Evolutionary conservation across 2,888 invertebrate species (phyloP), one percentile per base, ranked within the genome.

Genomic region (Diloba caeruleocephala): DNA sequence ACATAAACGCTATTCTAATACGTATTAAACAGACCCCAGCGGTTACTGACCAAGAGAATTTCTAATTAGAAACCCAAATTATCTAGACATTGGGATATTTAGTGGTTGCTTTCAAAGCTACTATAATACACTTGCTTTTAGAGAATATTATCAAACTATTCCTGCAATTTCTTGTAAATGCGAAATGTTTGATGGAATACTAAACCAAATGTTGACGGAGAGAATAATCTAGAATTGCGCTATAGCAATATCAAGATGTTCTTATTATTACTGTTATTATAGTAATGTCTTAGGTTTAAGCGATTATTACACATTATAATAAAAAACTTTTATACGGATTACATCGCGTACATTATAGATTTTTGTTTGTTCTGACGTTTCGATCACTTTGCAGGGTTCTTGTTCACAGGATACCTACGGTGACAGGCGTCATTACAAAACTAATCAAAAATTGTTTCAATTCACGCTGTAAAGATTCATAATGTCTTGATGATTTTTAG

Each of bases 41-140:
- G 62, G 45, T 56, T 32, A 42, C 52, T 62, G 52, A 50, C 68
- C 58, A 68, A 65, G 46, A 37, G 65, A 69, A 69, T 69, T 58
- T 48, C 52, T 52, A 51, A 69, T 65, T 57, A 32, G 42, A 4
- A 26, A 19, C 49, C 61, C 61, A 54, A 54, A 64, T 54, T 62
- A 62, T 51, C 49, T 49, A 68, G 54, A 57, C 19, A 52, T 58
- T 68, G 68, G 48, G 32, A 58, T 62, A 36, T 69, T 68, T 62
- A 62, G 61, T 57, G 62, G 38, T 42, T 4, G 8, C 29, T 26
- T 15, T 42, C 12, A 50, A 38, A 52, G 46, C 39, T 37, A 10
- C 12, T 37, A 17, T 50, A 57, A 61, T 52, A 33, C 58, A 56
- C 42, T 44, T 29, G 45, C 32, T 44, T 46, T n/a, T 29, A 21